Base-by-base conservation (phyloP, 2,797 vertebrate species). In the Rhynchotus rufescens region DNA sequence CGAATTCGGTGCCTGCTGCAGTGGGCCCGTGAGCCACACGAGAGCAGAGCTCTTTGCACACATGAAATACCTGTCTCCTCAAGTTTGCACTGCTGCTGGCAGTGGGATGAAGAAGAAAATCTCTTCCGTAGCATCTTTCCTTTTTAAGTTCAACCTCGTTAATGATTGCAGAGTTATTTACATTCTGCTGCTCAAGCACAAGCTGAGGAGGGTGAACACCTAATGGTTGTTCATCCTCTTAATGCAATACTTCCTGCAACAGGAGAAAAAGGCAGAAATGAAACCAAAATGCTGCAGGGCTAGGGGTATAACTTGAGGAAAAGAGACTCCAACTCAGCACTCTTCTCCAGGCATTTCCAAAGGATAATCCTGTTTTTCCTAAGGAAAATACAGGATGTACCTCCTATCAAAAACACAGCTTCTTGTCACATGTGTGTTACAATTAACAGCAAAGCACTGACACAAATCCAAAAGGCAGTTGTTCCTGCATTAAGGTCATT, bases 171-270 rank as follows among this genome's bases (percentile, higher is more conserved):
- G 78, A 95, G 79, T 83, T 93, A 95, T 96, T 90, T 92, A 84
- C 90, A 91, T 95, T 92, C 88, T 80, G 84, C 81, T 85, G 88
- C 73, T 25, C 17, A 79, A 92, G 84, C 45, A 64, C 64, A 84
- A 96, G 90, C 49, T 96, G 90, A 74, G 84, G 79, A 96, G 71
- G 88, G 86, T 90, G 78, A 92, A 92, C 86, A 92, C 94, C 91
- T 93, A 93, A 94, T 86, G 76, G 81, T 42, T 84, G 92, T 94
- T 94, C 89, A 77, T 75, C 83, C 84, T 75, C 59, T 73, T 95
- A 93, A 93, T 91, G 59, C 93, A 94, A 51, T 25, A 73, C 84
- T 73, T 92, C 86, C 79, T 93, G 66, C 69, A 92, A 72, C 3
- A 52, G 72, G 13, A 8, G 54, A 57, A 75, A 76, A 64, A 59